phyloP scores from a whole-genome alignment of 2,888 invertebrate species.

The Scaptomyza cyrtandrae region DNA sequence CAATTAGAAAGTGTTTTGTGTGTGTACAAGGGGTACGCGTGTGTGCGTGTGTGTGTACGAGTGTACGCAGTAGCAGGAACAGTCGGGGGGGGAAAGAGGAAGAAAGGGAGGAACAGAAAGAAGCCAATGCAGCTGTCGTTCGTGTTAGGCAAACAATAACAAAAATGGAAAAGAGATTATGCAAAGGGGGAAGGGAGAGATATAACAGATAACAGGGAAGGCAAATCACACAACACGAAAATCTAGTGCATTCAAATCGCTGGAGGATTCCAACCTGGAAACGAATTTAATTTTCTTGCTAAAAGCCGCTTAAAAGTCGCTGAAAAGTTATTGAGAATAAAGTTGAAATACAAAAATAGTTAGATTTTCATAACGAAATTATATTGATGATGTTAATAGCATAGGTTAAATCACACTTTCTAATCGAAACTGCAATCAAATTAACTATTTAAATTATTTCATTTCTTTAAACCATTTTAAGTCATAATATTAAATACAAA shows the following conservation, averaged over 20 bases:
- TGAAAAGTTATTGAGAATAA: background rate
- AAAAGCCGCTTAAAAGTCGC: background rate
- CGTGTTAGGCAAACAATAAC: conserved; percentile 36
- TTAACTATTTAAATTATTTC: too few relatives aligned
- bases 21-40: conserved; percentile 25
- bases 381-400: background rate
- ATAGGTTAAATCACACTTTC: too few relatives aligned
- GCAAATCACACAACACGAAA: background rate
- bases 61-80: background rate
- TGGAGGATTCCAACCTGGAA: background rate
- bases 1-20: conserved; percentile 67
- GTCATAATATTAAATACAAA: too few relatives aligned
- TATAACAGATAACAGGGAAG: background rate
- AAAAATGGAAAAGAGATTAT: background rate
- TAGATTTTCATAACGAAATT: background rate
- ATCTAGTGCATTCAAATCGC: conserved; percentile 13
- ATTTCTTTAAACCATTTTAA: too few relatives aligned
- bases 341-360: background rate
- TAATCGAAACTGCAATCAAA: too few relatives aligned
- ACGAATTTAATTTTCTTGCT: too few relatives aligned
- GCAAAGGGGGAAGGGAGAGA: background rate
- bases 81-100: background rate
- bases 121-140: conserved; percentile 35
- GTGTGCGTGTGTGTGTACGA: conserved; percentile 37
- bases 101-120: conserved; percentile 1